These are phyloP conservation scores for Tiliqua scincoides DNA, from an alignment of 2,113 vertebrate species.

Conservation along the genomic window DNA sequence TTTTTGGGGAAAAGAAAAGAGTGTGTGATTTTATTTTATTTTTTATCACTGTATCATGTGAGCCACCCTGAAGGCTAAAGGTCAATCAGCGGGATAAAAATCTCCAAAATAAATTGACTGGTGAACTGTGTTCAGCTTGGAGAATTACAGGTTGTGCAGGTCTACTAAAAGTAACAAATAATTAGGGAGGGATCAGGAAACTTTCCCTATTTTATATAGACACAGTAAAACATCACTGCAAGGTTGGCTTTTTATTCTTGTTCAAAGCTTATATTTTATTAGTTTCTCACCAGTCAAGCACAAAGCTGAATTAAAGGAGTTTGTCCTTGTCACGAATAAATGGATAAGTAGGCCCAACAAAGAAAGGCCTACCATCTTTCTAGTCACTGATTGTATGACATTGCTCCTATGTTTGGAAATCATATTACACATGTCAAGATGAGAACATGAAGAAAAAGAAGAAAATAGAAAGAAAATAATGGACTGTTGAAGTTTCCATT, in stretches of 20 bases:
- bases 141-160: no score
- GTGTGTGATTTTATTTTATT: no score
- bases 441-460: constrained; percentile 3
- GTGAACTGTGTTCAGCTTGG: not conserved
- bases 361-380: constrained; percentile 21
- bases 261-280: not conserved
- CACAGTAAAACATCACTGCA: constrained; percentile 7
- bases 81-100: no score
- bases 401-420: constrained; percentile 3
- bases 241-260: not conserved
- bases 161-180: not conserved
- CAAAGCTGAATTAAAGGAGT: constrained; percentile 41
- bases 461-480: not conserved
- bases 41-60: no score
- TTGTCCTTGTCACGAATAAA: constrained; percentile 42
- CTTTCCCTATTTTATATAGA: not conserved
- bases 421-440: not conserved
- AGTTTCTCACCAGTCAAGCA: constrained; percentile 28
- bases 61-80: no score
- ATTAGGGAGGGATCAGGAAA: not conserved
- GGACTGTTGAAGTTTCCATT: not conserved
- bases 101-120: not conserved
- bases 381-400: constrained; percentile 17
- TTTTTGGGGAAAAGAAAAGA: no score
- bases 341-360: constrained; percentile 18